A percentile compares a stretch with the other conserved stretches of the same genome.
These are phyloP conservation scores for Platalea minor DNA, from an alignment of 2,797 vertebrate genomes.

Conservation along the genomic window DNA sequence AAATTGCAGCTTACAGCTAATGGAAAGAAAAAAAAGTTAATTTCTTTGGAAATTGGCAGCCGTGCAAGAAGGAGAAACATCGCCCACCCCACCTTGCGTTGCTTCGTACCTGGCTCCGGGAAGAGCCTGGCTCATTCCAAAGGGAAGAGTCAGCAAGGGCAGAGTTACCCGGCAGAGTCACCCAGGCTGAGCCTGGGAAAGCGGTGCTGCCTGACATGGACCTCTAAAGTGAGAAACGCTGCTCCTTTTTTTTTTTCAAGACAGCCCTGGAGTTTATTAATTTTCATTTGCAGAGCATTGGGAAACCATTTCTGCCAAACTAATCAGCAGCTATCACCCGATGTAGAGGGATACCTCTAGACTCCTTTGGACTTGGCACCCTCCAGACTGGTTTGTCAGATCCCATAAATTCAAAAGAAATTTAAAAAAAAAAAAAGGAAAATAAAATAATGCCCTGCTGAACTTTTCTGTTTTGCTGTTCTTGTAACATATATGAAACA, in stretches of 20 bases:
- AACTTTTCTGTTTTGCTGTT: slow-evolving; percentile 72
- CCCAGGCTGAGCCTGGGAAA: neutral
- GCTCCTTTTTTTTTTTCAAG: neutral
- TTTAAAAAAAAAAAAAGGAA: neutral
- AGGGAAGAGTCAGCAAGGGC: neutral
- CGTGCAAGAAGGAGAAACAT: neutral
- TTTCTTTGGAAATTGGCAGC: neutral
- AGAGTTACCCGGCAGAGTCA: neutral
- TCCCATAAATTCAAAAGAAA: slow-evolving; percentile 39
- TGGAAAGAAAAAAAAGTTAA: neutral
- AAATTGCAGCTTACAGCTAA: slow-evolving; percentile 7
- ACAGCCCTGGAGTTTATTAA: neutral
- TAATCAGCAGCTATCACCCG: slow-evolving; percentile 52
- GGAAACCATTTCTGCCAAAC: slow-evolving; percentile 56
- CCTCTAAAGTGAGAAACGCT: slow-evolving; percentile 5
- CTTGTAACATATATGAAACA: slow-evolving; percentile 62
- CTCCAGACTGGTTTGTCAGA: slow-evolving; percentile 50
- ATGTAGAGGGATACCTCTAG: slow-evolving; percentile 42
- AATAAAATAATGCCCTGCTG: slow-evolving; percentile 47
- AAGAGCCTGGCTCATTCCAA: slow-evolving; percentile 30
- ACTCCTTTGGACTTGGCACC: slow-evolving; percentile 55
- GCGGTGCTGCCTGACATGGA: neutral
- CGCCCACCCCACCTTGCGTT: neutral
- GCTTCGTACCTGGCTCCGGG: slow-evolving; percentile 24
- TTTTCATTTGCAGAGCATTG: slow-evolving; percentile 51